These are phyloP conservation scores for Phyllotreta cruciferae DNA, from an alignment of 2,888 invertebrate genomes.

Conservation along the genomic window DNA sequence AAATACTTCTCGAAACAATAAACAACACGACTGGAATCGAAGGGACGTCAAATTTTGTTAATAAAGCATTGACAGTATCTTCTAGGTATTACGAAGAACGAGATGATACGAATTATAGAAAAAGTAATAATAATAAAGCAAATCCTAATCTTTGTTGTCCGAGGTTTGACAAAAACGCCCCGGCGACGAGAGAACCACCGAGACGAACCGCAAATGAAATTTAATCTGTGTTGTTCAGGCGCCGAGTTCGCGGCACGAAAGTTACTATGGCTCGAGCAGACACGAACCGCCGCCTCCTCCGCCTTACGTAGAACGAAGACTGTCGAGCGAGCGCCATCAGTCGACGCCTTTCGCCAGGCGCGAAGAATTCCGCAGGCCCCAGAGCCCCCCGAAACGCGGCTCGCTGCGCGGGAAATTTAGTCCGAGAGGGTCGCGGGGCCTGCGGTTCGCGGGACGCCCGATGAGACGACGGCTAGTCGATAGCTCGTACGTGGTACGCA, in stretches of 20 bases:
- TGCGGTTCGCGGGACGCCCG: constrained; percentile 63
- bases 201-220: constrained; percentile 13
- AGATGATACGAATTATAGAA: no score
- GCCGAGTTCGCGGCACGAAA: constrained; percentile 58
- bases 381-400: constrained; percentile 51
- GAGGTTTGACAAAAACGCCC: constrained; percentile 22
- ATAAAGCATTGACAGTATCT: no score
- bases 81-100: no score
- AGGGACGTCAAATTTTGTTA: no score
- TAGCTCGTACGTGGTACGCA: constrained; percentile 66
- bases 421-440: constrained; percentile 61
- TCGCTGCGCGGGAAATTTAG: constrained; percentile 57
- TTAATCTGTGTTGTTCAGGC: constrained; percentile 57
- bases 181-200: constrained; percentile 13
- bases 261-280: constrained; percentile 55
- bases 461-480: constrained; percentile 65
- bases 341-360: constrained; percentile 50
- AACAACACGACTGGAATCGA: no score
- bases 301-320: constrained; percentile 64
- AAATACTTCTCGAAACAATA: no score
- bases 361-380: constrained; percentile 58
- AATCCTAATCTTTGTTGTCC: no score
- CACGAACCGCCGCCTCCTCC: constrained; percentile 64
- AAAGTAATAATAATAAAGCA: no score
- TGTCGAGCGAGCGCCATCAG: constrained; percentile 60